A percentile compares a stretch with the other conserved stretches of the same genome.
Conservation (phyloP, 2,113 vertebrate genomes). For the Indri indri region DNA sequence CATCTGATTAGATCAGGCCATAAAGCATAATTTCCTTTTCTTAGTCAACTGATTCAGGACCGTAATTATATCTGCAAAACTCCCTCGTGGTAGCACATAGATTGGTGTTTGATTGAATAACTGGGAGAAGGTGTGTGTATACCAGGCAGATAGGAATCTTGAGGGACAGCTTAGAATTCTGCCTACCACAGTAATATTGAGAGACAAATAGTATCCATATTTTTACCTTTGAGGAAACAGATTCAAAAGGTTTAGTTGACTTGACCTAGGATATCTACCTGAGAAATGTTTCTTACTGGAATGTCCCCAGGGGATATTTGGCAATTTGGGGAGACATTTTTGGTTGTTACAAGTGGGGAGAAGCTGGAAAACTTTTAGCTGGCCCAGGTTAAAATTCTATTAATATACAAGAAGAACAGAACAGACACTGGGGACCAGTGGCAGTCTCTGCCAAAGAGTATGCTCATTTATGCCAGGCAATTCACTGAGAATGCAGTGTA, state of each 20-base stretch:
- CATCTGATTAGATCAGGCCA: background rate
- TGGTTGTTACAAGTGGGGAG: background rate
- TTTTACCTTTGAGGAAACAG: background rate
- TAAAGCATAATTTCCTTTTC: background rate
- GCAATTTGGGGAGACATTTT: background rate
- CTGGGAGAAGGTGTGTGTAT: background rate
- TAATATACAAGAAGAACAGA: background rate
- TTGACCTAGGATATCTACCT: background rate
- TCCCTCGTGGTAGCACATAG: background rate
- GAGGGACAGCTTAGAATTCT: background rate
- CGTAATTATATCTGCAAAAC: background rate
- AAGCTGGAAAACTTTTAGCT: background rate
- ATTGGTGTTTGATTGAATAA: background rate
- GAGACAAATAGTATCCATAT: background rate
- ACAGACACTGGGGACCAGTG: background rate
- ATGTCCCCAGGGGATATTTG: background rate
- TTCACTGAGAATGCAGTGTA: background rate
- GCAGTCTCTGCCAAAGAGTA: background rate
- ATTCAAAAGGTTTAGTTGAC: background rate
- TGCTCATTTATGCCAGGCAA: background rate
- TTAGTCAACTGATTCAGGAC: background rate
- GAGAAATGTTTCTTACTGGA: background rate
- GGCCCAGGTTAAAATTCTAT: constrained; percentile 3
- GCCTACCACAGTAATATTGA: background rate
- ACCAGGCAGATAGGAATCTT: background rate